Conservation (phyloP, 2,113 vertebrate genomes). For the Tragulus kanchil region DNA sequence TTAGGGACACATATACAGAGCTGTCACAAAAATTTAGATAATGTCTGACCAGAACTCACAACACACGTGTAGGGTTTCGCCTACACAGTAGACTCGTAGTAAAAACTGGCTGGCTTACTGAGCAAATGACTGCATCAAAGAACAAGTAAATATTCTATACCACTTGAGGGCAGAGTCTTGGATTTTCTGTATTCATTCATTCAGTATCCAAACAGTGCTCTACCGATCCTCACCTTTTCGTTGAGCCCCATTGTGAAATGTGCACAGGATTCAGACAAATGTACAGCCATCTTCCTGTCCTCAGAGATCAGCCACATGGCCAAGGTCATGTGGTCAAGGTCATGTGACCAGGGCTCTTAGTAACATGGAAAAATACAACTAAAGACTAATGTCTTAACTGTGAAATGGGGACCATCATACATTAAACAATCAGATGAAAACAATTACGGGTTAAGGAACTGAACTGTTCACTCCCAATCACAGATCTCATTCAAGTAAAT, state of each 20-base stretch:
- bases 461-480: background rate
- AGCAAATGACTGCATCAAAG: background rate
- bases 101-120: background rate
- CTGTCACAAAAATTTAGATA: background rate
- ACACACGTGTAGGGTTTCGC: background rate
- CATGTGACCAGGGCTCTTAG: background rate
- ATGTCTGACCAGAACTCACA: background rate
- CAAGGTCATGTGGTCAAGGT: background rate
- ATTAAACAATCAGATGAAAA: constrained; percentile 20
- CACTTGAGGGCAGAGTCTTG: background rate
- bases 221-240: background rate
- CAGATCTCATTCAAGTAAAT: background rate
- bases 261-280: background rate
- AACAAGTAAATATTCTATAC: background rate
- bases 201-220: background rate
- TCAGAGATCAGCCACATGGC: background rate
- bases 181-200: background rate
- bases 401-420: background rate
- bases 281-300: background rate
- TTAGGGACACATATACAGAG: background rate
- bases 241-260: background rate
- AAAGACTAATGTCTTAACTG: constrained; percentile 13
- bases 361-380: constrained; percentile 11
- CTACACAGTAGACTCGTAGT: background rate
- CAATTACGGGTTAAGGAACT: background rate